phyloP scores from a whole-genome alignment of 2,113 vertebrate species.

The Macroglossus sobrinus region DNA sequence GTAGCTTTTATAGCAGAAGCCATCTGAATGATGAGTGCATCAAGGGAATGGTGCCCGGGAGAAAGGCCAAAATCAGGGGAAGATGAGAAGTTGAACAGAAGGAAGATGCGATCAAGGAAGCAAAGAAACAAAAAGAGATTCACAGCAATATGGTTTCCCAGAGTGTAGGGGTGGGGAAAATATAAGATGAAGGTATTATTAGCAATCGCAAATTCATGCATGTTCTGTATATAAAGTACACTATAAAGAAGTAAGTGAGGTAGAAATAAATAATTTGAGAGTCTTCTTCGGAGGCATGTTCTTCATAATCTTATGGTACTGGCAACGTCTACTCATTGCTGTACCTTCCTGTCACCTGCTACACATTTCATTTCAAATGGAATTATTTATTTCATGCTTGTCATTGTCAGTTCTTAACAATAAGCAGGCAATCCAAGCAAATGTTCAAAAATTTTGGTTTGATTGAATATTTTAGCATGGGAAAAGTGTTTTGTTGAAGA shows the following conservation, averaged over 20 bases:
- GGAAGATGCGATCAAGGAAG: background rate
- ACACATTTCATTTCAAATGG: background rate
- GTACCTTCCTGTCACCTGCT: background rate
- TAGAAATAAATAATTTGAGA: background rate
- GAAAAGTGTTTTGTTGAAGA: constrained; percentile 17
- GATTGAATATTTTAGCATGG: background rate
- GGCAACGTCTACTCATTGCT: background rate
- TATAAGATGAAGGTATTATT: background rate
- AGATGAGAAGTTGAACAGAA: background rate
- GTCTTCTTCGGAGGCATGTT: background rate
- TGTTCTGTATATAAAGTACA: background rate
- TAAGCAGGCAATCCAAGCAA: background rate
- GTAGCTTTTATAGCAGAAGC: background rate
- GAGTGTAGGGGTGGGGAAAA: background rate
- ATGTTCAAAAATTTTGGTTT: background rate
- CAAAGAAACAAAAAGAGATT: background rate
- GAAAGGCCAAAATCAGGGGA: background rate
- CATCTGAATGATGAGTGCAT: background rate
- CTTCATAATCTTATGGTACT: background rate
- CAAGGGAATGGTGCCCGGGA: background rate
- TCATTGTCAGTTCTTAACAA: background rate
- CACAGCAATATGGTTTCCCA: background rate
- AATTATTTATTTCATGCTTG: constrained; percentile 21
- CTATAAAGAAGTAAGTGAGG: background rate
- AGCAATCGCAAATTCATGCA: background rate